Evolutionary conservation across 2,113 vertebrate species (phyloP), one percentile per base, ranked within the genome.

Genomic region (Tetraodon nigroviridis): DNA sequence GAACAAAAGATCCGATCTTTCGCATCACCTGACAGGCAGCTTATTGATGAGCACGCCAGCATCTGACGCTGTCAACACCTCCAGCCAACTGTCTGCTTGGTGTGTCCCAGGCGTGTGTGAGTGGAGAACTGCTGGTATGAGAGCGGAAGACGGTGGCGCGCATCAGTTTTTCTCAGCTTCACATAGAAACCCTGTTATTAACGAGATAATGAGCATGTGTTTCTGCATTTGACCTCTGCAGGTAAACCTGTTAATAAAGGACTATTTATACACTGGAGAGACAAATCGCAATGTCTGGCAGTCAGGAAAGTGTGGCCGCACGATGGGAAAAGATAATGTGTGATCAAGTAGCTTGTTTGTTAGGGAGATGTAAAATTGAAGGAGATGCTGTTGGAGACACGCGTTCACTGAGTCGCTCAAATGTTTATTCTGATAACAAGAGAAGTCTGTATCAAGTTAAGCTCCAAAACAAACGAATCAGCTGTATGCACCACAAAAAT

Each of bases 171-270:
- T 51, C 18, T 21, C 51, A 42, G 41, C n/a, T 51, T 56, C 29
- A 29, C 64, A 58, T 40, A 13, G 22, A 65, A 55, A 52, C 29
- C 47, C 18, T 1, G 3, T 41, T 57, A 55, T 55, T 20, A 29
- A 60, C 13, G 15, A 58, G 55, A 57, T 61, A 62, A 54, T 64
- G 54, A 71, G 72, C 47, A 55, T 32, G 19, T 17, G 1, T 32
- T 51, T 55, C 64, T 52, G 56, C 5, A 12, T 70, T 65, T 75
- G 59, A 67, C 59, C 53, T 60, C 64, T 55, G 40, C 20, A 54
- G 47, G 24, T 24, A 18, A 20, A 51, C 50, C 18, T 51, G 50
- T 51, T 16, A 6, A 24, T 16, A 51, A 16, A 27, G 14, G 4
- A 18, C 1, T 18, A n/a, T 18, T 18, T 48, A 46, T 48, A 48